These are phyloP conservation scores for Timandra comae DNA, from an alignment of 2,888 invertebrate species.

Conservation along the genomic window DNA sequence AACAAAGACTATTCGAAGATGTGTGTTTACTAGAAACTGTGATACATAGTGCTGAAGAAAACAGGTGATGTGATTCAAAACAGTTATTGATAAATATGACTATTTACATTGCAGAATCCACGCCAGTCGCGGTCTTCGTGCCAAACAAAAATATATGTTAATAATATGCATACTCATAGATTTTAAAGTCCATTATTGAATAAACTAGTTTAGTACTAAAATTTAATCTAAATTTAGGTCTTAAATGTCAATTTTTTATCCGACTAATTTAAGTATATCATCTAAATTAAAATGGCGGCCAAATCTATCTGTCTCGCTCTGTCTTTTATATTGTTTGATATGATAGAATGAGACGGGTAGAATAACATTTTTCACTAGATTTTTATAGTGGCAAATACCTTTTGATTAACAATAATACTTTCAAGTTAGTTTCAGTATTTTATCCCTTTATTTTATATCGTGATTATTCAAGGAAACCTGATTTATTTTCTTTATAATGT, in stretches of 20 bases:
- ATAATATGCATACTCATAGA: conserved; percentile 32
- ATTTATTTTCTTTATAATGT: no score
- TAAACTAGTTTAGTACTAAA: no score
- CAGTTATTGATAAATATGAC: conserved; percentile 58
- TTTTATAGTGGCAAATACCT: no score
- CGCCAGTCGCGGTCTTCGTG: conserved; percentile 52
- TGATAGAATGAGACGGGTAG: no score
- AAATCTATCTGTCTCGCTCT: no score
- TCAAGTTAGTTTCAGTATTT: no score
- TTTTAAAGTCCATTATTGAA: conserved; percentile 1
- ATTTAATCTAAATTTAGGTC: not conserved
- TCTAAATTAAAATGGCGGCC: not conserved
- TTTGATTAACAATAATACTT: no score
- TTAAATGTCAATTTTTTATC: not conserved
- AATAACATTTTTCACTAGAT: no score
- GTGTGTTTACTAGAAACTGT: conserved; percentile 31
- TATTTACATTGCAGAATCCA: conserved; percentile 65
- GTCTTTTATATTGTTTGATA: no score
- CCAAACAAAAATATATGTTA: conserved; percentile 40
- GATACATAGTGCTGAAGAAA: conserved; percentile 12
- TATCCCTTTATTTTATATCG: no score
- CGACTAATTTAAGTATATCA: not conserved
- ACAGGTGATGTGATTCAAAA: conserved; percentile 18
- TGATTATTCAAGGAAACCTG: no score
- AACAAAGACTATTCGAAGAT: conserved; percentile 18